Conservation (phyloP, 2,113 vertebrate species). For the Isichthys henryi region DNA sequence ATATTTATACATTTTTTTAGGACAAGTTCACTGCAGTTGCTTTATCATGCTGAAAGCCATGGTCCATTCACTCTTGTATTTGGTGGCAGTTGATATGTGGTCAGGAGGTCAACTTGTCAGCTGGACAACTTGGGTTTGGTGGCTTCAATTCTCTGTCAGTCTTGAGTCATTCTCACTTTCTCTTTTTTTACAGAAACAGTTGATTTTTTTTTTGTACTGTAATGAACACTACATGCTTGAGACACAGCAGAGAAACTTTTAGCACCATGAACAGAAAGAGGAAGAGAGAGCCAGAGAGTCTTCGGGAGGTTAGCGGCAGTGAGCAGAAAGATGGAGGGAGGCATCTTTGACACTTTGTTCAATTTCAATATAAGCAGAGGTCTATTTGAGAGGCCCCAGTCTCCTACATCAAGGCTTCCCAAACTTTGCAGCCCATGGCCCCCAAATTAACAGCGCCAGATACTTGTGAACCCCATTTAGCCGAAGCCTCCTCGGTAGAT, state of each 20-base stretch:
- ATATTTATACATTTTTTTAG: conserved; percentile 54
- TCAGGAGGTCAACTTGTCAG: conserved; percentile 22
- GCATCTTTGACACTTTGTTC: conserved; percentile 33
- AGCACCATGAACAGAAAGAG: conserved; percentile 51
- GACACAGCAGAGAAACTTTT: conserved; percentile 59
- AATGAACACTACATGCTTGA: conserved; percentile 74
- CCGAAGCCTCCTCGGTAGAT: neutral
- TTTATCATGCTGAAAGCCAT: conserved; percentile 34
- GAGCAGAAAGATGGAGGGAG: conserved; percentile 28
- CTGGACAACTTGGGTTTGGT: conserved; percentile 49
- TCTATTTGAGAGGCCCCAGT: neutral
- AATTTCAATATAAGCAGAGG: neutral
- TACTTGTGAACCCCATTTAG: neutral
- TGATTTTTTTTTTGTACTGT: conserved; percentile 45
- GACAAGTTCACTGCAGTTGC: conserved; percentile 51
- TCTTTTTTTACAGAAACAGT: conserved; percentile 26
- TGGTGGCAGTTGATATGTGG: conserved; percentile 28
- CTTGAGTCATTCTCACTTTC: conserved; percentile 25
- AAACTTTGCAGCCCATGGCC: neutral
- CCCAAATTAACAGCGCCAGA: neutral
- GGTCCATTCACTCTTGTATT: conserved; percentile 43
- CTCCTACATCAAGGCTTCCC: neutral
- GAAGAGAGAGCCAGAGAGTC: conserved; percentile 25
- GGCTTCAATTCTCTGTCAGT: conserved; percentile 45
- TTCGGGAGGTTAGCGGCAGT: conserved; percentile 32